phyloP scores from a whole-genome alignment of 1,140 invertebrate genomes.

The Physella acuta region DNA sequence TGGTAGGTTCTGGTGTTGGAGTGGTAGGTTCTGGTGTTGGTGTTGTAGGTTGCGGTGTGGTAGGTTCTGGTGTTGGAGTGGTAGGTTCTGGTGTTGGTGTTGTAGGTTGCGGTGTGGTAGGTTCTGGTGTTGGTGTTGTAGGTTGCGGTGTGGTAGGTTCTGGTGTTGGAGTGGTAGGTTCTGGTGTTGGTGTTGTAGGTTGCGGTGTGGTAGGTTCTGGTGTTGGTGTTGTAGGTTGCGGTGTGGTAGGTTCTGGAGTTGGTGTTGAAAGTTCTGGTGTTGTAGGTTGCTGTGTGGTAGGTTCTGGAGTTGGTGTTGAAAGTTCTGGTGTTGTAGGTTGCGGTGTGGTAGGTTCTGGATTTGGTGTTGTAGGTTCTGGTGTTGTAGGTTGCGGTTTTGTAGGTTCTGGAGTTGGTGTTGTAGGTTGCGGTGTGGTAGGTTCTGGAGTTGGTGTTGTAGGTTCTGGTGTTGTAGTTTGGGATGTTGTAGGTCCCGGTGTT shows the following conservation, averaged over 20 bases:
- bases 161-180: constrained; percentile 7
- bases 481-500: not conserved
- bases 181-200: constrained; percentile 25
- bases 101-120: not conserved
- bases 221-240: not conserved
- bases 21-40: constrained; percentile 23
- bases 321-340: constrained; percentile 19
- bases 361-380: not conserved
- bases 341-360: not conserved
- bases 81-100: constrained; percentile 14
- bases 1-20: constrained; percentile 15
- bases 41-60: constrained; percentile 24
- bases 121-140: constrained; percentile 27
- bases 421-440: not conserved
- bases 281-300: constrained; percentile 5
- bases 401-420: not conserved
- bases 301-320: constrained; percentile 15
- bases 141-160: not conserved
- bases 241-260: not conserved
- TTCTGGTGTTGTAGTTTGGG: constrained; percentile 21
- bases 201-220: constrained; percentile 8
- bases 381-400: not conserved
- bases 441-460: not conserved
- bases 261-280: not conserved
- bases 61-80: constrained; percentile 13